phyloP scores from a whole-genome alignment of 2,797 vertebrate species.

The Choloepus didactylus region DNA sequence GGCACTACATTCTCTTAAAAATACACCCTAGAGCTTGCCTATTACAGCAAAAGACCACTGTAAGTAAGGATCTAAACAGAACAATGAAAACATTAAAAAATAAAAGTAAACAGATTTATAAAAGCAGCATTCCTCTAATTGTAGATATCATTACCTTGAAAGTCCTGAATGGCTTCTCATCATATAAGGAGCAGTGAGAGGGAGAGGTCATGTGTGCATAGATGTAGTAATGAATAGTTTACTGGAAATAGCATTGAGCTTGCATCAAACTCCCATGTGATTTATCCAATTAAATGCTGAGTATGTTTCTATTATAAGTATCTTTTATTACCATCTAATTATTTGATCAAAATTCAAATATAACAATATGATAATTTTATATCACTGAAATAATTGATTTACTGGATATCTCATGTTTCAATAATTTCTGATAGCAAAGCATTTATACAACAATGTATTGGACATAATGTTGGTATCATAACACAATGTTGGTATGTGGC shows the following conservation, averaged over 20 bases:
- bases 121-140: not conserved
- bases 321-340: not conserved
- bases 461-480: not conserved
- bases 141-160: not conserved
- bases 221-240: not conserved
- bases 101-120: not conserved
- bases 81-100: not conserved
- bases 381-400: not conserved
- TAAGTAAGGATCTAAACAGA: not conserved
- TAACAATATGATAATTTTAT: not conserved
- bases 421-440: not conserved
- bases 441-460: not conserved
- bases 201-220: not conserved
- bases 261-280: not conserved
- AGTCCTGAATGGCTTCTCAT: not conserved
- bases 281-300: not conserved
- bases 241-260: not conserved
- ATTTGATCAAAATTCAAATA: not conserved
- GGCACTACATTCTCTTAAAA: constrained; percentile 15
- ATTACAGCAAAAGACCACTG: not conserved
- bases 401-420: not conserved
- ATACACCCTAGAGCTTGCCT: not conserved
- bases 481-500: not conserved
- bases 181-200: not conserved
- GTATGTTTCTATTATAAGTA: not conserved